Evolutionary conservation across 2,113 vertebrate genomes (phyloP), one percentile per base, ranked within the genome.

Genomic region (Sciurus niger): DNA sequence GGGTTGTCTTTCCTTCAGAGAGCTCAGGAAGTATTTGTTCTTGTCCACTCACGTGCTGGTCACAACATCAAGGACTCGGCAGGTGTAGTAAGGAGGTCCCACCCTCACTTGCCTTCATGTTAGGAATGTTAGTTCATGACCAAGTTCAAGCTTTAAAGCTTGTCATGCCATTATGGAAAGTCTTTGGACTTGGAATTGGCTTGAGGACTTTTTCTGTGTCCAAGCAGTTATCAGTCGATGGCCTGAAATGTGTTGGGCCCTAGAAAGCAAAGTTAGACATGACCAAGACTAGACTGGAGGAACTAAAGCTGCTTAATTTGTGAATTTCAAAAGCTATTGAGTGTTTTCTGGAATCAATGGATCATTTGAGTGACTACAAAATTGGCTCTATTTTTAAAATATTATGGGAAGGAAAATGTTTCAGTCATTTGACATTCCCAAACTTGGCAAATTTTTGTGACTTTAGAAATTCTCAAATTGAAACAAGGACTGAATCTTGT

Each of bases 381-480:
- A 65, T 96, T 85, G 65, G 72, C 40, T 82, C 1, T 73, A 4
- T 78, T 97, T 93, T 93, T 14, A 72, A 95, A 77, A 53, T 80
- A 48, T 25, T 79, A 22, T 55, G 46, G 51, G 96, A 93, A 93
- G 63, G 68, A 76, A 94, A 77, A 1, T 17, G 8, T 68, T 95
- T 87, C 28, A 37, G 25, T 86, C 74, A 32, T 37, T 78, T 70
- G n/a, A 67, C 84, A 48, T 89, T 79, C 63, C 55, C 20, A 74
- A 93, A 51, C 55, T 83, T 85, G 82, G 85, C 68, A 83, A 46
- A 84, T 53, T 76, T 73, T 83, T 90, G 63, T 93, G 76, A 90
- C 89, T 94, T 95, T 78, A 92, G 70, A 93, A 94, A 93, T 96
- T 86, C 43, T 95, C 58, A 79, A 79, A 87, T 73, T 91, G 60